Evolutionary conservation across 2,888 invertebrate genomes (phyloP).

Genomic region (Troides oblongomaculatus): DNA sequence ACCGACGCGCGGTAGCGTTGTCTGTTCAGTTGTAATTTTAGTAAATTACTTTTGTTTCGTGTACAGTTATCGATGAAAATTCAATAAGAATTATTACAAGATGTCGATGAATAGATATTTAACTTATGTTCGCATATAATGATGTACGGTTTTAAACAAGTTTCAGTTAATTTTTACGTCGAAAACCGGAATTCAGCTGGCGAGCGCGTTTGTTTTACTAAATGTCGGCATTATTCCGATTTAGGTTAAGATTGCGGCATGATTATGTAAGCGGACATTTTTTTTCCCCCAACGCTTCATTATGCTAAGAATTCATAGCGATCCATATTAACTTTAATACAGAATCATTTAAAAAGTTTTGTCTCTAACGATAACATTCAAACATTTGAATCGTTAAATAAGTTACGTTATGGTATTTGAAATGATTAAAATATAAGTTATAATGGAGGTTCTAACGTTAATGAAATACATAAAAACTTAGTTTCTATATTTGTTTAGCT

Average conservation of each 20-base stretch:
- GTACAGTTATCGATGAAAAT: background rate
- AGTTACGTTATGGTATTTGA: too few relatives aligned
- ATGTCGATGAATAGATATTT: too few relatives aligned
- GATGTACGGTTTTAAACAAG: background rate
- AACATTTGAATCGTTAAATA: too few relatives aligned
- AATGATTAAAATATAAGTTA: too few relatives aligned
- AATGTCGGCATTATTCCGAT: constrained; percentile 27
- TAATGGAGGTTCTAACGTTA: too few relatives aligned
- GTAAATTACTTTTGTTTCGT: constrained; percentile 7
- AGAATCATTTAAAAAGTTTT: background rate
- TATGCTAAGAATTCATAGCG: constrained; percentile 12
- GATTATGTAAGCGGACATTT: constrained; percentile 23
- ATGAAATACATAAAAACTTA: too few relatives aligned
- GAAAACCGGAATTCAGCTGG: constrained; percentile 12
- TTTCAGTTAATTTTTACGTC: constrained; percentile 1
- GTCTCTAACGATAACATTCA: too few relatives aligned
- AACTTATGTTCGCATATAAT: background rate
- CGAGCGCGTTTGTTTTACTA: constrained; percentile 26
- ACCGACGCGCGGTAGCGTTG: constrained; percentile 20
- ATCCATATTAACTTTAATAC: background rate
- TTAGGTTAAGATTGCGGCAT: constrained; percentile 29
- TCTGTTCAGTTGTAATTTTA: constrained; percentile 13
- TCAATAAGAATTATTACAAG: too few relatives aligned
- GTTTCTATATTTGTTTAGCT: background rate
- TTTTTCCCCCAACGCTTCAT: constrained; percentile 14